phyloP scores from a whole-genome alignment of 2,888 invertebrate species.

The Epinotia ramella region DNA sequence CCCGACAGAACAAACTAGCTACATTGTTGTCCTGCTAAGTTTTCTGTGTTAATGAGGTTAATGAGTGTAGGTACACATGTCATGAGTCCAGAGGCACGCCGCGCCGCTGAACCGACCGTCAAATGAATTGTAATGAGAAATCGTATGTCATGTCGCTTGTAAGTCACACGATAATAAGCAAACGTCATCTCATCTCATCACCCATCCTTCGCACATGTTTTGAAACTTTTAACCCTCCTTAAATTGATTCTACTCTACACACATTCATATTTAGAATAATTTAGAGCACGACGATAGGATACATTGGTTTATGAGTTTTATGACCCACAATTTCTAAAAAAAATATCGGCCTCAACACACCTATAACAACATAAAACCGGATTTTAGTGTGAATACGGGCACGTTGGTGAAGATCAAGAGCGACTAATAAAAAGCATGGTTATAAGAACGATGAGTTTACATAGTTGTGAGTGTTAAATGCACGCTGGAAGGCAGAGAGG shows the following conservation, averaged over 20 bases:
- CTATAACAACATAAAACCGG: neutral
- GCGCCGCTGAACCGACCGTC: too few species aligned
- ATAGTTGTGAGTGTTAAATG: constrained; percentile 13
- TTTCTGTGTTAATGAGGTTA: too few species aligned
- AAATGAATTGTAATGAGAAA: too few species aligned
- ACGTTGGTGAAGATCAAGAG: neutral
- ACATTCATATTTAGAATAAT: neutral
- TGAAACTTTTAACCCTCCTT: neutral
- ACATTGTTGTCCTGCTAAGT: too few species aligned
- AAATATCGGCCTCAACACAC: neutral
- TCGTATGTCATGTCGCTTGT: neutral
- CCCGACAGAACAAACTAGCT: too few species aligned
- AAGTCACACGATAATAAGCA: neutral
- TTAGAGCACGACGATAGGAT: neutral
- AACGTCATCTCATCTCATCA: neutral
- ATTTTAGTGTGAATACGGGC: neutral
- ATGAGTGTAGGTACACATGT: too few species aligned
- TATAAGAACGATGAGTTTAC: constrained; percentile 1
- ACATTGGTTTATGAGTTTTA: neutral
- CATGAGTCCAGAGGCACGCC: too few species aligned
- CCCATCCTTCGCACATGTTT: neutral
- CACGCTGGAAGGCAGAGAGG: constrained; percentile 11
- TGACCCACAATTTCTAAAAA: neutral
- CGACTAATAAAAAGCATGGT: neutral
- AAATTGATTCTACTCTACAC: neutral